Base-by-base conservation (phyloP, 2,113 vertebrate genomes). In the Semnornis frantzii region DNA sequence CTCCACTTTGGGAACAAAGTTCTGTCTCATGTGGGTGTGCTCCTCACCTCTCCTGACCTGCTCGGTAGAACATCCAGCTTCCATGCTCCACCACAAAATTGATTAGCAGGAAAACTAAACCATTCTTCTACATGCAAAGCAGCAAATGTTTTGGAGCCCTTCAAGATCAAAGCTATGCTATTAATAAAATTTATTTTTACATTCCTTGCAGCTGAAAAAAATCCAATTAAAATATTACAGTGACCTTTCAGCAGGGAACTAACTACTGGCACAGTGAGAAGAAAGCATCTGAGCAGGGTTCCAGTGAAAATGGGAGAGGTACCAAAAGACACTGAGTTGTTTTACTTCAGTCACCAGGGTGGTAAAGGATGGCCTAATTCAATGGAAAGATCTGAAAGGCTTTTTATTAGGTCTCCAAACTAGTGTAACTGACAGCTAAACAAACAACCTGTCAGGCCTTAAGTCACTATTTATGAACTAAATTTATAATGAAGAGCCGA, bases 401-500 rank as follows among this genome's bases (percentile, higher is more conserved):
- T 96, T 96, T 96, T 96, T 94, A 97, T 94, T 94, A 94, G 90
- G 82, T 75, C 91, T 96, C 94, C 85, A 68, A 85, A 88, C 50
- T 78, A 60, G 79, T 42, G 77, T 94, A 94, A 88, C 87, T 90
- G 94, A 96, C 94, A 95, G 96, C 89, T 91, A 89, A 91, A 96
- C 92, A 96, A 96, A 96, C 91, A 95, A 96, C 82, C 65, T 50
- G 76, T 92, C 95, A 97, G 92, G 59, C 90, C 85, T 94, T 92
- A 94, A 96, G 79, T 93, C 95, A 97, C 91, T 92, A 78, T 94
- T 96, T 94, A 94, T 90, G 90, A 89, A 95, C 91, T 90, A 97
- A 91, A 95, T 94, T 92, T 94, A 81, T 95, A 95, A 95, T 81
- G 95, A 96, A 97, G 77, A 96, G 85, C 88, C 94, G 91, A 91